A percentile compares a stretch with the other conserved stretches of the same genome.
phyloP scores from a whole-genome alignment of 2,113 vertebrate species.

The Dendropsophus ebraccatus region DNA sequence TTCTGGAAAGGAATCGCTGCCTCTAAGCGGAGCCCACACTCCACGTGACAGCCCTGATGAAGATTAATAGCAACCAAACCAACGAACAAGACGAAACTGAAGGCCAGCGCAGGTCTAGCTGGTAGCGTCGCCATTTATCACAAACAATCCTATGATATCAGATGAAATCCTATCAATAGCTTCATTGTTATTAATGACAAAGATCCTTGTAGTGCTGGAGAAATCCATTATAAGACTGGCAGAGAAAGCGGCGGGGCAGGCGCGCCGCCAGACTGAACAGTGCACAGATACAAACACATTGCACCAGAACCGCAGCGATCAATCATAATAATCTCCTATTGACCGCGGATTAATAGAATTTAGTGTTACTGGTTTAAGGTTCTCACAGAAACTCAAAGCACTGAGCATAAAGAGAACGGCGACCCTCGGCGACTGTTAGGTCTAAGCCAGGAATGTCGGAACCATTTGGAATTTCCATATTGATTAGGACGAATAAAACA shows the following conservation, averaged over 20 bases:
- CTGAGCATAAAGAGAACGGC: too few species aligned
- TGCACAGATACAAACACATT: background rate
- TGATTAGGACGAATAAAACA: too few species aligned
- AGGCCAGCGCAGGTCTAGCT: background rate
- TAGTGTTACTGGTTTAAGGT: too few species aligned
- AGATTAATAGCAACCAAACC: background rate
- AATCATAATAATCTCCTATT: too few species aligned
- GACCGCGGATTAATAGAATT: too few species aligned
- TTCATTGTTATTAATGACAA: conserved; percentile 18
- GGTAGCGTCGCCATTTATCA: background rate
- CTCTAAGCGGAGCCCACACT: background rate
- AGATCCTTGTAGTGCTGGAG: background rate
- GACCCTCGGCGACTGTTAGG: too few species aligned
- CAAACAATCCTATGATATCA: background rate
- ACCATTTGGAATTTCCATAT: too few species aligned
- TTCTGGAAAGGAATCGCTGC: background rate
- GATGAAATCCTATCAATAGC: background rate
- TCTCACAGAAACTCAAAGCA: too few species aligned
- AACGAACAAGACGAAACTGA: background rate
- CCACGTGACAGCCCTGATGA: background rate
- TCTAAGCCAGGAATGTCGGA: too few species aligned
- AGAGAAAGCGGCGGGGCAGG: background rate
- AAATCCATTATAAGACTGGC: conserved; percentile 17
- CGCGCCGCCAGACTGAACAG: background rate
- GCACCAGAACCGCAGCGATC: background rate